Conservation (phyloP, 2,797 vertebrate species). For the Myotis findleyi region DNA sequence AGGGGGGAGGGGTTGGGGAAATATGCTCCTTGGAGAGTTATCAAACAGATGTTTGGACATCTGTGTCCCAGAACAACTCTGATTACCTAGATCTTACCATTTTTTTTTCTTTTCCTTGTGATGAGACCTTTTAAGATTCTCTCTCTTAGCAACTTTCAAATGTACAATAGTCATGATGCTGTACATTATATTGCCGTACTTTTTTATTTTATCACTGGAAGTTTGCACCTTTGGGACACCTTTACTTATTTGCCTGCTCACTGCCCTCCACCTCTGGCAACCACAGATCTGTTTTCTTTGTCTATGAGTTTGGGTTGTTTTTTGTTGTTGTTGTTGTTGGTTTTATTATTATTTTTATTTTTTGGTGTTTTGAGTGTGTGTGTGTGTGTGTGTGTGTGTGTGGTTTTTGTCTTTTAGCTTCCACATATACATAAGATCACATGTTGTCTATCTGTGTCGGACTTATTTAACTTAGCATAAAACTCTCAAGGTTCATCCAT, state of each 20-base stretch:
- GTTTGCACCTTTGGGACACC: background rate
- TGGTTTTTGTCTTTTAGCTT: background rate
- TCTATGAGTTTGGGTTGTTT: background rate
- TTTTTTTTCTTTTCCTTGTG: background rate
- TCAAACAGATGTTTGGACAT: background rate
- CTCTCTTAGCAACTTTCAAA: background rate
- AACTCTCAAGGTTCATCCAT: background rate
- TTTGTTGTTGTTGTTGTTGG: no score
- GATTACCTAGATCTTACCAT: background rate
- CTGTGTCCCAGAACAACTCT: background rate
- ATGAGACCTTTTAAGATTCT: background rate
- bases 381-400: background rate
- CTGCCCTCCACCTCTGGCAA: background rate
- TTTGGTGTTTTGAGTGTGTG: background rate
- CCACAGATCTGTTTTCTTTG: background rate
- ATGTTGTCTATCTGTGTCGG: background rate
- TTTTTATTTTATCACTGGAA: background rate
- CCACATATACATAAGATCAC: background rate
- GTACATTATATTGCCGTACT: background rate
- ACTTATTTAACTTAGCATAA: background rate
- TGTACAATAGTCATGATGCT: background rate
- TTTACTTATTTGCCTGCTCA: background rate
- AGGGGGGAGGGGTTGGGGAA: accelerated
- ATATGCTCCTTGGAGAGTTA: background rate
- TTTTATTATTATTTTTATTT: background rate